Conservation (phyloP, 2,888 invertebrate genomes). For the Phyllotreta striolata region DNA sequence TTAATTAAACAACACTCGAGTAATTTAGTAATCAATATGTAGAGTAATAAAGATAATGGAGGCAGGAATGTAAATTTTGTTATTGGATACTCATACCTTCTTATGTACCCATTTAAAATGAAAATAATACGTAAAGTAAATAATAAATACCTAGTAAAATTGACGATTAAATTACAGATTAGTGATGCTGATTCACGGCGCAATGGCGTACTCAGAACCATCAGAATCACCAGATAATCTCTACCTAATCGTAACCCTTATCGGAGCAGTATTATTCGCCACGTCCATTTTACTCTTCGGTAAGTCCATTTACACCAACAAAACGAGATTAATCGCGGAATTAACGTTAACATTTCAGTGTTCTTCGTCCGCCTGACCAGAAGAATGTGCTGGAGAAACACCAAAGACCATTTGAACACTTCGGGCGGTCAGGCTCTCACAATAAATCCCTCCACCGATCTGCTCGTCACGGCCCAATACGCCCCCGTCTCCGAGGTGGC, state of each 20-base stretch:
- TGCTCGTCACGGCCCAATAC: slow-evolving; percentile 78
- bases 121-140: no score
- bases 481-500: slow-evolving; percentile 76
- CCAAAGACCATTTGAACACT: slow-evolving; percentile 63
- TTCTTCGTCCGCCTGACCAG: slow-evolving; percentile 56
- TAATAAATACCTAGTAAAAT: slow-evolving; percentile 28
- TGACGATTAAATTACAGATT: slow-evolving; percentile 60
- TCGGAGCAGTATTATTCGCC: slow-evolving; percentile 70
- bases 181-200: slow-evolving; percentile 70
- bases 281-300: slow-evolving; percentile 70
- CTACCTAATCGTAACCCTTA: slow-evolving; percentile 65
- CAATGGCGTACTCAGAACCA: slow-evolving; percentile 66
- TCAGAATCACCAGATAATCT: slow-evolving; percentile 55
- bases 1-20: no score
- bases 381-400: slow-evolving; percentile 57
- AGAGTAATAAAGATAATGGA: no score
- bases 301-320: slow-evolving; percentile 49
- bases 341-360: slow-evolving; percentile 49
- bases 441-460: slow-evolving; percentile 79
- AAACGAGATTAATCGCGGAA: slow-evolving; percentile 4
- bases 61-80: background rate
- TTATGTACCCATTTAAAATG: slow-evolving; percentile 39
- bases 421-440: slow-evolving; percentile 67
- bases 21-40: no score
- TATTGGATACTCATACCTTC: background rate